Conservation (phyloP, 2,797 vertebrate species). For the Sebastes cheni region DNA sequence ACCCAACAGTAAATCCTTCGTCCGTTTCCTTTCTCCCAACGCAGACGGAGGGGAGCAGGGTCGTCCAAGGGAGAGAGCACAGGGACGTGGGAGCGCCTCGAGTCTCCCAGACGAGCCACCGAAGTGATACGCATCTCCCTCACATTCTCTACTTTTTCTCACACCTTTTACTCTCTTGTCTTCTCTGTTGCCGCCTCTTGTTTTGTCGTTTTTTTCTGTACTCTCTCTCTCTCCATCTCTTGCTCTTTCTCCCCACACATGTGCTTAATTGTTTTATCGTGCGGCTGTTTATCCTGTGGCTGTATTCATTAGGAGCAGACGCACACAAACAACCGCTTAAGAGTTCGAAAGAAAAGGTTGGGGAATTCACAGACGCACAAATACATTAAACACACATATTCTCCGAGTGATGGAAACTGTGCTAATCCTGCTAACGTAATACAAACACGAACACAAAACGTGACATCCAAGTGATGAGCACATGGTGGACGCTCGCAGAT, state of each 20-base stretch:
- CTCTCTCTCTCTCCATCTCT: background rate
- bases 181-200: background rate
- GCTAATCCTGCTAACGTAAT: constrained; percentile 32
- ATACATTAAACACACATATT: constrained; percentile 35
- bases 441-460: constrained; percentile 45
- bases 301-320: constrained; percentile 44
- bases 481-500: constrained; percentile 36
- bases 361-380: constrained; percentile 35
- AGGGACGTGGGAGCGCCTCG: constrained; percentile 72
- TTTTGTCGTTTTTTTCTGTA: background rate
- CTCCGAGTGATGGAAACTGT: constrained; percentile 33
- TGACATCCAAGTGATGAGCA: constrained; percentile 27
- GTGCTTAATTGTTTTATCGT: constrained; percentile 49
- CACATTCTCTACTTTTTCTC: constrained; percentile 38
- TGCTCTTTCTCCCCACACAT: constrained; percentile 13
- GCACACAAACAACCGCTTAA: constrained; percentile 46
- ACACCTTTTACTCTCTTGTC: constrained; percentile 31
- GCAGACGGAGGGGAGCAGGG: constrained; percentile 73
- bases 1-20: constrained; percentile 89
- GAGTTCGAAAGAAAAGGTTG: constrained; percentile 8
- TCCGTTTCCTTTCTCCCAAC: constrained; percentile 81
- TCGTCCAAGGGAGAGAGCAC: constrained; percentile 63
- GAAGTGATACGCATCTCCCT: constrained; percentile 38
- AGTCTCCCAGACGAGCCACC: constrained; percentile 49
- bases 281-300: constrained; percentile 37